A percentile compares a stretch with the other conserved stretches of the same genome.
These are phyloP conservation scores for Mastomys natalensis DNA, from an alignment of 2,113 vertebrate genomes.

Conservation along the genomic window DNA sequence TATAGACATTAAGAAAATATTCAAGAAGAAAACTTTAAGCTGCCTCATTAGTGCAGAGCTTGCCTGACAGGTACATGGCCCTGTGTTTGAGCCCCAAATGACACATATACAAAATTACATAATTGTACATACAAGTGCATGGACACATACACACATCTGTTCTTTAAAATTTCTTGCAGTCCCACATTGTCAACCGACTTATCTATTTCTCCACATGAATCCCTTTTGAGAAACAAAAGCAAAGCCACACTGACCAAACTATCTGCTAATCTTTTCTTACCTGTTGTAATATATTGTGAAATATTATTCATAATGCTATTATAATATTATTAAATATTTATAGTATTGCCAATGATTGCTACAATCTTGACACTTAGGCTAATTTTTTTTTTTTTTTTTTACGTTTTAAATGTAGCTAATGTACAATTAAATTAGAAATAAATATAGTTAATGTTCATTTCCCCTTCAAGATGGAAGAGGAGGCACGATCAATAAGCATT, in stretches of 20 bases:
- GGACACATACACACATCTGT: background rate
- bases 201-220: slow-evolving; percentile 2
- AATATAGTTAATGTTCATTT: slow-evolving; percentile 14
- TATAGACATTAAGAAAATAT: slow-evolving; percentile 34
- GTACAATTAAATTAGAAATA: slow-evolving; percentile 33
- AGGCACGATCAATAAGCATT: background rate
- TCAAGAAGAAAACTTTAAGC: background rate
- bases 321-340: slow-evolving; percentile 39
- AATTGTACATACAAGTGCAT: too few relatives aligned
- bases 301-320: background rate
- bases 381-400: background rate
- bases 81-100: too few relatives aligned
- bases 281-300: background rate
- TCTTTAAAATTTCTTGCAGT: background rate
- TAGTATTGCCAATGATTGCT: slow-evolving; percentile 23
- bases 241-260: background rate
- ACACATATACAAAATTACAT: background rate
- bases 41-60: background rate
- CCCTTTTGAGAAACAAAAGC: slow-evolving; percentile 30
- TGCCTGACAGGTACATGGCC: background rate
- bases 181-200: background rate
- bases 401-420: background rate
- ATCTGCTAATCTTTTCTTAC: background rate
- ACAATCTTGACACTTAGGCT: slow-evolving; percentile 16
- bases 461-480: background rate